Base-by-base conservation (phyloP, 2,888 invertebrate species). In the Taphrorychus bicolor region DNA sequence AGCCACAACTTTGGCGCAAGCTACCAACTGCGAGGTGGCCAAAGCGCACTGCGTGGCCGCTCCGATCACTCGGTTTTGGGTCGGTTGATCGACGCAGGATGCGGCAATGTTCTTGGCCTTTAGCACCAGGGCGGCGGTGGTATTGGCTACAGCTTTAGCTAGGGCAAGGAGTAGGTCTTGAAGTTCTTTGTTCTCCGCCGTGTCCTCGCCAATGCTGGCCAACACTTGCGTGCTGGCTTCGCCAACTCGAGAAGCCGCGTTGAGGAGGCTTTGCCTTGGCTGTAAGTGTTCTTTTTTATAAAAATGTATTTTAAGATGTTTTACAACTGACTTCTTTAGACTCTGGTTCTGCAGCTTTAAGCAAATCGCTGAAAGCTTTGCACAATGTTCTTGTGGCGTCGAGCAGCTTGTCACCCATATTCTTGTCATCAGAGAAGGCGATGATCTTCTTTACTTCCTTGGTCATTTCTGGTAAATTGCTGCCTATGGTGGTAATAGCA, bases 131-230 rank as follows among this genome's bases (percentile, higher is more conserved):
- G 95, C 94, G 0, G 99, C 98, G 0, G 99, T 98, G 1, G 97
- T 95, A 81, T 98, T 99, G 45, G 99, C 99, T 23, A 99, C 98
- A 0, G 94, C 95, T 83, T 98, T 98, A 4, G 98, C 98, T 73
- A 98, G 85, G 0, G 94, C 93, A 19, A 99, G 85, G 0, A 99
- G 87, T 84, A 95, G 92, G 75, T 99, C 98, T 84, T 91, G 84
- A 1, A 93, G 86, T 75, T 94, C 94, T 74, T 91, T 89, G 80
- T 90, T 92, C 71, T 91, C 89, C 11, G 90, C 89, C n/a, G 92
- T 92, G 69, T 95, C 95, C 77, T 96, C 95, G 14, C 94, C 95
- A 80, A 97, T 97, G 59, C 94, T 95, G 76, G 93, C 90, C 59
- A 99, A 88, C 0, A 98, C 95, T 76, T 93, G 92, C 53, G 96